Percentiles rank a stretch among this genome's conserved stretches.
Evolutionary conservation across 2,113 vertebrate species (phyloP).

Genomic region (Tichodroma muraria): DNA sequence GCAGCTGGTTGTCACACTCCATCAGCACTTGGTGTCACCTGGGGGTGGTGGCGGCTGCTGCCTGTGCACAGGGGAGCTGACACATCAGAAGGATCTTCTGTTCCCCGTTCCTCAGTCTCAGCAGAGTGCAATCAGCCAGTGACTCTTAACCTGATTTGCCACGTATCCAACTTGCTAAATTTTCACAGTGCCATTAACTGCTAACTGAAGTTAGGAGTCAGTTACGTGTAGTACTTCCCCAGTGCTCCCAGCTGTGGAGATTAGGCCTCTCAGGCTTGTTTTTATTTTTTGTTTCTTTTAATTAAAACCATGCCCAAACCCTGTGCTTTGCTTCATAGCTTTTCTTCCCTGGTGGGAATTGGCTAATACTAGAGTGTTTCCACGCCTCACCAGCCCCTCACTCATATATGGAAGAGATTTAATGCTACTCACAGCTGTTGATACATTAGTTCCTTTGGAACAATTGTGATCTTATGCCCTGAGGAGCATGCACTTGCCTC

Average conservation of each 20-base stretch:
- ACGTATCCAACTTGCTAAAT: background rate
- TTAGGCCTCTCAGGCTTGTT: background rate
- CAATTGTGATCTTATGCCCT: background rate
- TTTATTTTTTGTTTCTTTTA: background rate
- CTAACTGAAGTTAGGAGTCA: background rate
- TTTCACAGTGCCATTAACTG: background rate
- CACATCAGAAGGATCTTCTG: background rate
- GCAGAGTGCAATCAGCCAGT: background rate
- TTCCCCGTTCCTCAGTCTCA: background rate
- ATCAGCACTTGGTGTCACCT: background rate
- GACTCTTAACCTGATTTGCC: background rate
- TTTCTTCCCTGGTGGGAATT: background rate
- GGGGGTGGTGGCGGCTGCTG: background rate
- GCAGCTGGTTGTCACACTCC: background rate
- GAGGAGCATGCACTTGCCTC: background rate
- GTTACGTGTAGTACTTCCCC: background rate
- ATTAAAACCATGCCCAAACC: background rate
- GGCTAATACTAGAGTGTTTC: background rate
- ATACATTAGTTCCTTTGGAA: background rate
- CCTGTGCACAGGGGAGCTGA: background rate
- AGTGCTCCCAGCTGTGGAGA: background rate
- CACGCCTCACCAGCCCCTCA: background rate
- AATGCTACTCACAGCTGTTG: background rate
- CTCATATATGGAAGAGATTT: background rate
- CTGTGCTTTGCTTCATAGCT: background rate